Base-by-base conservation (phyloP, 2,113 vertebrate species). In the Leptobrachium leishanense region DNA sequence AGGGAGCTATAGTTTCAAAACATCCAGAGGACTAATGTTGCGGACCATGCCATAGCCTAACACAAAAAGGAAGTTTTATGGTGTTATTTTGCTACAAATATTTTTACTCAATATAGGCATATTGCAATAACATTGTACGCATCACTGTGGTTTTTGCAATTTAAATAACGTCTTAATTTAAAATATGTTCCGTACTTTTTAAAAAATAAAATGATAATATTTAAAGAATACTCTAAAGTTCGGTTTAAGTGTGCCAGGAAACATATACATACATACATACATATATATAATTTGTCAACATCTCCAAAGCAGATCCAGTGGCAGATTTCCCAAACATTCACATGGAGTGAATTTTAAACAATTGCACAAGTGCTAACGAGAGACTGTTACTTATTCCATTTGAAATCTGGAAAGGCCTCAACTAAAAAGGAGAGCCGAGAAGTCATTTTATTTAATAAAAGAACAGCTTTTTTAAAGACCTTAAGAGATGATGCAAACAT, bases 351-450 rank as follows among this genome's bases (percentile, higher is more conserved):
- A 74, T 74, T 68, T 73, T 68, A 74, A 10, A 2, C 41, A 40
- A 73, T 41, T 72, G 81, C 59, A 57, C 55, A 73, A 81, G 79
- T 81, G 66, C 66, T 55, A 75, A 75, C 5, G 59, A 81, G 65
- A 71, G 39, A 70, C 69, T 64, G 68, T 75, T 69, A 75, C 66
- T 76, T 76, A 71, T 69, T 64, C 20, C 43, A 64, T 70, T 68
- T 9, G 10, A 42, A 43, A 43, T 46, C 20, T 70, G 65, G 73
- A 68, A 69, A 46, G 54, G 5, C 64, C 64, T 53, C 72, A 81
- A 70, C 15, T 76, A 64, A 46, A 31, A 57, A 68, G 15, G 55
- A 10, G n/a, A n/a, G 62, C 41, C 20, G 6, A 42, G 50, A 1
- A 80, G 73, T 80, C 59, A 79, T 50, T 62, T 43, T 1, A 57